Base-by-base conservation (phyloP, 1,140 invertebrate genomes). In the Steinernema khuongi region DNA sequence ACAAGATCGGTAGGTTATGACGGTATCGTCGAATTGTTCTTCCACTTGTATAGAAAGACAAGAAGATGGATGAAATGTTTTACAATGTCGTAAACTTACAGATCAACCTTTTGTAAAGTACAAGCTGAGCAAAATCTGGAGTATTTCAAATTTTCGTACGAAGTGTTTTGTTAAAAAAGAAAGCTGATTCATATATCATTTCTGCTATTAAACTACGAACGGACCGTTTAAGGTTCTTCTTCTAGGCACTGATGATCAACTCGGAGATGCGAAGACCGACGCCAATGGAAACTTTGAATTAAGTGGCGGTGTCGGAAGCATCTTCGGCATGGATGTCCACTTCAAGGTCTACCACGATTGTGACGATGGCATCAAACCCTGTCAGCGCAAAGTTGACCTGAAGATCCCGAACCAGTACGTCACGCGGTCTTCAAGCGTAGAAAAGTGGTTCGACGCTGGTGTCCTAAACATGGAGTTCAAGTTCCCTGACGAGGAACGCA, bases 401-500 rank as follows among this genome's bases (percentile, higher is more conserved):
- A 69, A 67, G 11, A 71, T 81, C 41, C 80, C 80, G 1, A 66
- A 72, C 26, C 31, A 76, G 19, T 81, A 81, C 41, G 77, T 81
- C 1, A 77, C 31, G 0, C 67, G 80, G 22, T 67, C 78, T 4
- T 60, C 31, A 17, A 31, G 70, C 19, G 77, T 81, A n/a, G 44
- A 79, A 29, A 82, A 82, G 67, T 81, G 76, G 73, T 81, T 81
- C 66, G 80, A 81, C 26, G 80, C 76, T 18, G 80, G 80, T 14
- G 71, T 68, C 7, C 78, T 81, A 70, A 82, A 81, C 67, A 81
- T 81, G 80, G 74, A 79, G 32, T 79, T 80, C 70, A 32, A 73
- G 26, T 80, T 79, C 66, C 79, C 74, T 14, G 79, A 81, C 36
- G 79, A 80, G 72, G 76, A 77, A 31, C 71, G 78, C 30, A 74